A percentile compares a stretch with the other conserved stretches of the same genome.
phyloP scores from a whole-genome alignment of 1,140 invertebrate species.

The Adelges cooleyi region DNA sequence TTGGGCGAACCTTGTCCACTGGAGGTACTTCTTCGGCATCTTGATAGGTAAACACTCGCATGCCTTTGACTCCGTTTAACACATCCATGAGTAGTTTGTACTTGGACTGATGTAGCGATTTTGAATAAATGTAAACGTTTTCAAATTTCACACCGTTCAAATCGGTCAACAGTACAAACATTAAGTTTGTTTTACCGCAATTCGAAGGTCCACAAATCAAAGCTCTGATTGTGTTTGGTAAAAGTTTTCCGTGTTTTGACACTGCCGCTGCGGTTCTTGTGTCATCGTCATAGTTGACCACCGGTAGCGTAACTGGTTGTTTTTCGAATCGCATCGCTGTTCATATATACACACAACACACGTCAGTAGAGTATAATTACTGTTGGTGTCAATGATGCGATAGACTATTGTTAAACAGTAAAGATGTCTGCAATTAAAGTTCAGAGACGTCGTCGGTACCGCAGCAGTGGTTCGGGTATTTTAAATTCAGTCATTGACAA shows the following conservation, averaged over 20 bases:
- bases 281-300: not conserved
- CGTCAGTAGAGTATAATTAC: not conserved
- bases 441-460: too few species aligned
- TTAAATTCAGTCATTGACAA: constrained; percentile 38
- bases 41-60: constrained; percentile 33
- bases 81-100: constrained; percentile 35
- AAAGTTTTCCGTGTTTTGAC: constrained; percentile 30
- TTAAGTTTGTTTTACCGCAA: constrained; percentile 11
- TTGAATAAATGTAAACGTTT: constrained; percentile 38
- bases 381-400: not conserved
- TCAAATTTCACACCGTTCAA: constrained; percentile 30
- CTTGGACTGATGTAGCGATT: constrained; percentile 34
- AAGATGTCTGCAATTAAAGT: too few species aligned
- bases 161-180: constrained; percentile 27
- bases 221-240: constrained; percentile 33
- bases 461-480: constrained; percentile 31
- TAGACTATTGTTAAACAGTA: too few species aligned
- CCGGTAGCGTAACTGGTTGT: not conserved
- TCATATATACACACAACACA: not conserved
- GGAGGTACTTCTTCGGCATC: constrained; percentile 27
- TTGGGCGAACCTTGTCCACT: constrained; percentile 30
- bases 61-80: constrained; percentile 33
- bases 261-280: not conserved
- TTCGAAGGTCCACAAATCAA: constrained; percentile 35
- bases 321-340: not conserved